A percentile compares a stretch with the other conserved stretches of the same genome.
These are phyloP conservation scores for Pandemis corylana DNA, from an alignment of 2,888 invertebrate genomes.

Conservation along the genomic window DNA sequence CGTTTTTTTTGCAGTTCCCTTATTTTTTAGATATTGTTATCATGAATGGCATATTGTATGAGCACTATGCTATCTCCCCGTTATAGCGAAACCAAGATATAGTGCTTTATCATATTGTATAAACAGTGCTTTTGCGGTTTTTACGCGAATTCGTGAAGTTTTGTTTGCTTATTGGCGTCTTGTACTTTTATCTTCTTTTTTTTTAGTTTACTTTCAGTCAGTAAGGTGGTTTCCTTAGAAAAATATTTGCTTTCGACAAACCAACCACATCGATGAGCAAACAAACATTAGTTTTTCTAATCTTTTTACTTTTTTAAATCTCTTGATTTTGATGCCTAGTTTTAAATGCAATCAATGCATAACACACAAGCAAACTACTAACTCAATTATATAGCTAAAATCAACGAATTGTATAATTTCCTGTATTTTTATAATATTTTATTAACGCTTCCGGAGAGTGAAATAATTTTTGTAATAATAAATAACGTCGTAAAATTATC, in stretches of 20 bases:
- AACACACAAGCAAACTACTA: background rate
- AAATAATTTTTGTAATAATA: background rate
- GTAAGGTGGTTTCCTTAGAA: background rate
- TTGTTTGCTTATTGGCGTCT: constrained; percentile 22
- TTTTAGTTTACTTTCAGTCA: background rate
- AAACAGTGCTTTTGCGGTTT: constrained; percentile 43
- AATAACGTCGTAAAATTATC: constrained; percentile 13
- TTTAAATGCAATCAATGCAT: background rate
- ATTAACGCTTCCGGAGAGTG: background rate
- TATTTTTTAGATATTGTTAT: constrained; percentile 17
- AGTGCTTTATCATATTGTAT: constrained; percentile 43
- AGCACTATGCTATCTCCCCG: constrained; percentile 21
- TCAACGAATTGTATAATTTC: background rate
- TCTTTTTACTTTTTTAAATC: background rate
- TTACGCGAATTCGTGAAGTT: constrained; percentile 26
- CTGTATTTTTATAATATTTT: background rate
- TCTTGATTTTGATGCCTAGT: background rate
- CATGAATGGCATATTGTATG: constrained; percentile 30
- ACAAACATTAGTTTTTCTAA: background rate
- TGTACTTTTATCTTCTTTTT: background rate
- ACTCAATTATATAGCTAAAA: no score
- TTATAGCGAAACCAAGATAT: constrained; percentile 63
- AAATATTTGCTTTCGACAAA: background rate
- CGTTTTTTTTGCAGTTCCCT: background rate
- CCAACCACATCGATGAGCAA: constrained; percentile 3